Conservation (phyloP, 2,797 vertebrate species). For the Agapornis canus region DNA sequence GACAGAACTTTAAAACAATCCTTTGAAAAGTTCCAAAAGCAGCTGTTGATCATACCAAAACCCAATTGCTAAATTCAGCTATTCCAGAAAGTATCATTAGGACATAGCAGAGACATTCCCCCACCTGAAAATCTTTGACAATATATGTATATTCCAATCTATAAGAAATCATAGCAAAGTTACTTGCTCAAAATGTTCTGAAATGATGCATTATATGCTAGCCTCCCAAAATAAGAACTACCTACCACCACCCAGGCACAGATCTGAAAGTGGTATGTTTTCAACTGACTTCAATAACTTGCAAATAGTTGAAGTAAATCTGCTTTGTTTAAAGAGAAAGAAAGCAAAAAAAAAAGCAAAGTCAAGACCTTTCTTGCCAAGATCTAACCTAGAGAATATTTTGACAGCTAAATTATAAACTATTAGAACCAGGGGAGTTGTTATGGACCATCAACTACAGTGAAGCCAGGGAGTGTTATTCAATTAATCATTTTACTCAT, state of each 20-base stretch:
- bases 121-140: not conserved
- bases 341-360: not conserved
- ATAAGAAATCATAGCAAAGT: not conserved
- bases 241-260: not conserved
- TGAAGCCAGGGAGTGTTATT: constrained; percentile 39
- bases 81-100: not conserved
- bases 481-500: constrained; percentile 66
- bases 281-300: constrained; percentile 1
- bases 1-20: not conserved
- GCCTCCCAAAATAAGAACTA: not conserved
- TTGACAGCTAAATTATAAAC: constrained; percentile 69
- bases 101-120: not conserved
- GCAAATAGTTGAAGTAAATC: constrained; percentile 10
- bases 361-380: constrained; percentile 55
- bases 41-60: not conserved
- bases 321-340: not conserved
- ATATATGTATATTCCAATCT: not conserved
- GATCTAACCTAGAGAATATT: constrained; percentile 62
- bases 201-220: not conserved
- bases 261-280: not conserved
- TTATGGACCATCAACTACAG: constrained; percentile 60
- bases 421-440: constrained; percentile 55
- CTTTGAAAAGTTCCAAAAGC: not conserved
- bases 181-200: not conserved
- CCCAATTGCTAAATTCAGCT: not conserved